Conservation (phyloP, 23 tunicate species). For the Phallusia fumigata region DNA sequence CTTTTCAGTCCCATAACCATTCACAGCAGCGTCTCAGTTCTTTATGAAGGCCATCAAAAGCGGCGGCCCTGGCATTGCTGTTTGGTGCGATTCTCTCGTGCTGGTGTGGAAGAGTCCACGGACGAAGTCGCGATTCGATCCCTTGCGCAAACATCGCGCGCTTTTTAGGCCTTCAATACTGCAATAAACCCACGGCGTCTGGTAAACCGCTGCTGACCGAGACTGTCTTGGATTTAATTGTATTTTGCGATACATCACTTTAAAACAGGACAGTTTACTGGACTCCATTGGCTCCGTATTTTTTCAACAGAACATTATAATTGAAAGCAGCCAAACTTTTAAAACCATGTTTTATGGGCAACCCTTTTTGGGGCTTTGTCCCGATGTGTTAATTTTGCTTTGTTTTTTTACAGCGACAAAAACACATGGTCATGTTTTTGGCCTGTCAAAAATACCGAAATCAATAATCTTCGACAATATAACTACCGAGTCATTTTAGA, state of each 20-base stretch:
- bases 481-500: too few relatives aligned
- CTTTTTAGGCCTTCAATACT: background rate
- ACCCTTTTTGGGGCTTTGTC: too few relatives aligned
- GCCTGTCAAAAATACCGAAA: too few relatives aligned
- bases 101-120: constrained; percentile 15
- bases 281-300: too few relatives aligned
- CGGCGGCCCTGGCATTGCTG: constrained; percentile 7
- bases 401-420: too few relatives aligned
- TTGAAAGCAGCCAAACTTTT: too few relatives aligned
- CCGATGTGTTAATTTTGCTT: too few relatives aligned
- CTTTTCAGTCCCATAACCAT: background rate
- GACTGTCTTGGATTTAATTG: background rate
- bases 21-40: constrained; percentile 3
- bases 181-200: background rate
- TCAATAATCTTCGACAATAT: too few relatives aligned
- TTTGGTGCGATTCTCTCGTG: constrained; percentile 14
- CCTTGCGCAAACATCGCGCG: background rate
- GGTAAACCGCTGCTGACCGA: background rate
- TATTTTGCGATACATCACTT: background rate
- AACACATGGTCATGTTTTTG: too few relatives aligned
- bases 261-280: too few relatives aligned
- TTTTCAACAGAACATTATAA: too few relatives aligned
- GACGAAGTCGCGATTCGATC: constrained; percentile 5
- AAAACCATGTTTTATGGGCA: too few relatives aligned
- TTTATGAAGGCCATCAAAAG: constrained; percentile 9